Conservation (phyloP, 2,888 invertebrate genomes). For the Sipha maydis region DNA sequence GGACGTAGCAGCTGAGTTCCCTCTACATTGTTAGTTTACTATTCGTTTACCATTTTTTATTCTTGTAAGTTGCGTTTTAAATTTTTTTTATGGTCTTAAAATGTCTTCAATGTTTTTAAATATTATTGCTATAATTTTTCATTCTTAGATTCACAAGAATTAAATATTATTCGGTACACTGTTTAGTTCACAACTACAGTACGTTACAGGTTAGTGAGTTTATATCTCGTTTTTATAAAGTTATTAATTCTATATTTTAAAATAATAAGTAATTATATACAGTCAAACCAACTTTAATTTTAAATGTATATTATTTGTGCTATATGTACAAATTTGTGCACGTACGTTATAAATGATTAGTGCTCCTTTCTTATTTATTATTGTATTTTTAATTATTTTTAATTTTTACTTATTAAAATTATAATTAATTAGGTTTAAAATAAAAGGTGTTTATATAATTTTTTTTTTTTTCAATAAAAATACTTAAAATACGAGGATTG, state of each 20-base stretch:
- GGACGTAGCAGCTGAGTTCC: background rate
- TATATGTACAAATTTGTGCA: no score
- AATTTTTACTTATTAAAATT: background rate
- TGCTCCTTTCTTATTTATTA: background rate
- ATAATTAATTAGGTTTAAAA: background rate
- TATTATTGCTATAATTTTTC: background rate
- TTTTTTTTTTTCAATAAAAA: no score
- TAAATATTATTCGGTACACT: background rate
- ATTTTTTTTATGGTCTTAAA: no score
- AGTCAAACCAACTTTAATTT: background rate
- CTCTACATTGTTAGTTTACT: background rate
- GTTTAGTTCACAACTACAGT: conserved; percentile 67
- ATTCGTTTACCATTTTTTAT: no score
- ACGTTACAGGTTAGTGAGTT: conserved; percentile 38
- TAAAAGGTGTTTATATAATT: no score
- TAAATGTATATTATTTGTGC: background rate
- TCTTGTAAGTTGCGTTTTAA: background rate
- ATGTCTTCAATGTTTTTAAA: background rate
- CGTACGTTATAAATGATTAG: background rate
- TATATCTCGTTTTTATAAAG: background rate
- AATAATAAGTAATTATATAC: background rate
- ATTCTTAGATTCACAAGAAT: background rate
- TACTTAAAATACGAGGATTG: no score
- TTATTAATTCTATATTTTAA: background rate
- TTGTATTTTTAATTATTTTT: background rate